Percentiles rank a stretch among this genome's conserved stretches.
phyloP scores from a whole-genome alignment of 2,797 vertebrate genomes.

The Oreochromis grahami region DNA sequence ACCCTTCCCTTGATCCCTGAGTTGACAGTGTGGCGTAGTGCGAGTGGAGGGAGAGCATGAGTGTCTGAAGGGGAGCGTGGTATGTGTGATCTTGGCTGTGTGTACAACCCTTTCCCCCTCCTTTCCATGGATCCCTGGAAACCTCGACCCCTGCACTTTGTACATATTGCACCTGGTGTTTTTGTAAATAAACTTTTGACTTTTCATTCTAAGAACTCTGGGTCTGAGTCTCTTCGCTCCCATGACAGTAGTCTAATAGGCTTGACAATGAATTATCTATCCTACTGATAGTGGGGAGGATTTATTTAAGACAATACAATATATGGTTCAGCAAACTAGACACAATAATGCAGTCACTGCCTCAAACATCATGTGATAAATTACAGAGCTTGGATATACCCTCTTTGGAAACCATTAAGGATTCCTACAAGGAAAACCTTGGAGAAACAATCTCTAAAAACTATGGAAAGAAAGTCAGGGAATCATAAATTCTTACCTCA shows the following conservation, averaged over 20 bases:
- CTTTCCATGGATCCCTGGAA: not conserved
- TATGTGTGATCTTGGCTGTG: not conserved
- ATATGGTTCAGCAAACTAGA: not conserved
- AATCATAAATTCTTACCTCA: not conserved
- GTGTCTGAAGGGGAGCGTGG: not conserved
- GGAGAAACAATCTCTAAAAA: not conserved
- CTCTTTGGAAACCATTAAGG: not conserved
- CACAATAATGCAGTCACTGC: not conserved
- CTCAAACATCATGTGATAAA: not conserved
- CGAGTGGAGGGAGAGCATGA: not conserved
- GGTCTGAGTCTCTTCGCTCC: not conserved
- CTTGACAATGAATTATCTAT: not conserved
- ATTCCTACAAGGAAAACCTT: not conserved
- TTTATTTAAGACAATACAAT: not conserved
- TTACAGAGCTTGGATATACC: not conserved
- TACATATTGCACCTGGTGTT: not conserved
- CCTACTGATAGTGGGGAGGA: not conserved
- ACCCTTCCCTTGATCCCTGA: not conserved
- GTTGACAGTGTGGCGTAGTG: not conserved
- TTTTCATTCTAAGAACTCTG: not conserved
- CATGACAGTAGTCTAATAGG: not conserved
- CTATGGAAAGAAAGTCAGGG: not conserved
- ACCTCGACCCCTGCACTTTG: not conserved
- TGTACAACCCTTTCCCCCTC: not conserved
- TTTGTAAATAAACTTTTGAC: not conserved